phyloP scores from a whole-genome alignment of 1,140 invertebrate genomes.

The Nephila pilipes region DNA sequence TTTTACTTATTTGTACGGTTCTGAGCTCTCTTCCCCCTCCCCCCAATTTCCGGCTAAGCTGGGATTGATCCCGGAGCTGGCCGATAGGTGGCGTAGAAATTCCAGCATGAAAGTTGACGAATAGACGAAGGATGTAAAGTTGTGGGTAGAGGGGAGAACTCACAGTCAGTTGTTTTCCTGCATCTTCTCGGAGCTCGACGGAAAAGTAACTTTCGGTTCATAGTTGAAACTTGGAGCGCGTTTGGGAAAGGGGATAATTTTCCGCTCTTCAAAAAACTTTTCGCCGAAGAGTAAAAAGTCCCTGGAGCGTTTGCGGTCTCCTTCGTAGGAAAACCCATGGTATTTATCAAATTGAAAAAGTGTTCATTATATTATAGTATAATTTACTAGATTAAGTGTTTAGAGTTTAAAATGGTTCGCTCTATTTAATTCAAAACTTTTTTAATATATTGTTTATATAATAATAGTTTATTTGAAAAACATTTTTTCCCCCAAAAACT shows the following conservation, averaged over 20 bases:
- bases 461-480: no score
- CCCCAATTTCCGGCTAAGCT: not conserved
- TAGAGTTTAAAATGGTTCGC: no score
- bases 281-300: not conserved
- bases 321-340: not conserved
- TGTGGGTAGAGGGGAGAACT: conserved; percentile 4
- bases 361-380: not conserved
- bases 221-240: not conserved
- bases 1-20: not conserved
- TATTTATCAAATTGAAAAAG: not conserved
- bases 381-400: no score
- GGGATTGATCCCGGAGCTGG: not conserved
- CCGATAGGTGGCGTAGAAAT: conserved; percentile 28
- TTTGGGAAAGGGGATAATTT: not conserved
- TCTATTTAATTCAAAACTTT: no score
- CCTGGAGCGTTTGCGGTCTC: not conserved
- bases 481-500: no score
- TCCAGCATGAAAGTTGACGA: conserved; percentile 34
- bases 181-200: not conserved
- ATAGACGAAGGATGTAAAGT: conserved; percentile 1
- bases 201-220: not conserved
- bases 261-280: conserved; percentile 1
- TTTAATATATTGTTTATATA: no score
- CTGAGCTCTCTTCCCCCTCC: not conserved
- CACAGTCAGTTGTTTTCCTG: conserved; percentile 19